Base-by-base conservation (phyloP, 2,113 vertebrate species). In the Ameiurus melas region DNA sequence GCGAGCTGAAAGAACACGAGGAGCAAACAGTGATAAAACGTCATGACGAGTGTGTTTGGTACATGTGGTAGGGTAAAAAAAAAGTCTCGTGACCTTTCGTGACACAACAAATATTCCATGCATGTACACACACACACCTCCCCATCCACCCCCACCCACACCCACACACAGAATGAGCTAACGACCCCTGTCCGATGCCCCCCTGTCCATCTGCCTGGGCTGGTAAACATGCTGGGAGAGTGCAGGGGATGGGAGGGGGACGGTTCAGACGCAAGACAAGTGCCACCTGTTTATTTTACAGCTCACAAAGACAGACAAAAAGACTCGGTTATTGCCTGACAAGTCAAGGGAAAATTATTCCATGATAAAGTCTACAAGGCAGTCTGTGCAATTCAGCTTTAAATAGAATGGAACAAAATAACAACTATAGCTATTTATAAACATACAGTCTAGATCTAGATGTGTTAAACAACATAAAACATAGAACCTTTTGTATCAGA, bases 161-260 rank as follows among this genome's bases (percentile, higher is more conserved):
- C 36, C 68, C 43, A 83, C 77, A 39, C 39, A 80, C 64, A 82
- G n/a, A 39, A 73, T 39, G 33, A 73, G 70, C 70, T 73, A 8
- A 77, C 57, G 66, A 82, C 47, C 84, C 36, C 47, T 13, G 62
- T 53, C 55, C 17, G 5, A 75, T 64, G 53, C 16, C 58, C 85
- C n/a, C n/a, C 3, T 13, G 2, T 14, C 66, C 66, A 14, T 33
- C 66, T 7, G 39, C 22, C 73, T n/a, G 57, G 87, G 77, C 62
- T 87, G 83, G 70, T 88, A 88, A 90, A 88, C 83, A 88, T 79
- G 75, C 43, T n/a, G 43, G 9, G 47, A 79, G 47, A 16, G 51
- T 25, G 17, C 3, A 1, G 30, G 27, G 78, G 53, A 30, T 5
- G 12, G 47, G 14, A 7, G 47, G 25, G 75, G 25, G 75, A 2